Conservation (phyloP, 2,888 invertebrate species). For the Miltochrista miniata region DNA sequence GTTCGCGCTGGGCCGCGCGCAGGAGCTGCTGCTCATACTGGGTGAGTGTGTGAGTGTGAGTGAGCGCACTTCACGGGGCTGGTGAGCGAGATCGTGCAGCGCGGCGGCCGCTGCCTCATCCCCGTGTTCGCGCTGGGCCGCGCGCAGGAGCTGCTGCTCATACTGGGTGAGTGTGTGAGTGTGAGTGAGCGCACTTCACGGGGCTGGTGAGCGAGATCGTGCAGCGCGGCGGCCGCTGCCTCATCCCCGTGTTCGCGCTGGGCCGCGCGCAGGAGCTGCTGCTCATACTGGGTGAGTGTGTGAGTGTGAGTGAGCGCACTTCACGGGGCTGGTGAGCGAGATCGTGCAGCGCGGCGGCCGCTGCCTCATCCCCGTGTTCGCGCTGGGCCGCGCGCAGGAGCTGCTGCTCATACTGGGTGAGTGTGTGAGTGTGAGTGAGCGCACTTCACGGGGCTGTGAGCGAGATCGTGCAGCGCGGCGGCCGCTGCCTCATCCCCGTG, state of each 20-base stretch:
- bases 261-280: conserved; percentile 98
- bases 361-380: conserved; percentile 99
- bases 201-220: conserved; percentile 97
- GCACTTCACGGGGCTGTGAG: conserved; percentile 96
- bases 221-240: conserved; percentile 97
- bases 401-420: conserved; percentile 87
- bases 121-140: conserved; percentile 99
- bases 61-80: conserved; percentile 95
- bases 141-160: conserved; percentile 97
- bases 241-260: conserved; percentile 99
- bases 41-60: background rate
- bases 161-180: background rate
- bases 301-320: too few species aligned
- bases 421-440: background rate
- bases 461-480: conserved; percentile 98
- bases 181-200: too few species aligned
- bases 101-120: conserved; percentile 99
- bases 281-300: conserved; percentile 74
- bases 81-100: conserved; percentile 97
- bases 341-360: conserved; percentile 98
- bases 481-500: conserved; percentile 98
- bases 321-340: conserved; percentile 96
- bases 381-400: conserved; percentile 98
- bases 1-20: conserved; percentile 98
- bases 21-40: conserved; percentile 92